These are phyloP conservation scores for Archilochus colubris DNA, from an alignment of 2,113 vertebrate species.

Conservation along the genomic window DNA sequence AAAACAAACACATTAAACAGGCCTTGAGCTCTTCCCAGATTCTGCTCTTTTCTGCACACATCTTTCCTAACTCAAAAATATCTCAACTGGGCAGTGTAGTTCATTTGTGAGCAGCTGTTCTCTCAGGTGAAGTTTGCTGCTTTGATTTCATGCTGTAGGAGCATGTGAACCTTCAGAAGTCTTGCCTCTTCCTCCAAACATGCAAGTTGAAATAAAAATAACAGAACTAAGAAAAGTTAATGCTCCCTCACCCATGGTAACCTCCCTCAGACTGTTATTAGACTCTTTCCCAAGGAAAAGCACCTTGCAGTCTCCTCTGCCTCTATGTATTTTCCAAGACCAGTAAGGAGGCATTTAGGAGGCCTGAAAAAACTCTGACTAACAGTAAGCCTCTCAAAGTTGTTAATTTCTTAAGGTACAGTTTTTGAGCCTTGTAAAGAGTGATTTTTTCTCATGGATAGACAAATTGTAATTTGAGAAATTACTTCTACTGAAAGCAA, in stretches of 20 bases:
- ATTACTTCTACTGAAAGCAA: background rate
- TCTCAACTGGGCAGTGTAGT: background rate
- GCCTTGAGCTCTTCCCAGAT: background rate
- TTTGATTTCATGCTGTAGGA: background rate
- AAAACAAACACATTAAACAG: background rate
- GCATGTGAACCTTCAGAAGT: background rate
- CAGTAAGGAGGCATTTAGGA: background rate
- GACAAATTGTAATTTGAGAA: background rate
- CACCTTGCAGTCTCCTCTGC: background rate
- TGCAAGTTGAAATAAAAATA: background rate
- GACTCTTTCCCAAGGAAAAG: background rate
- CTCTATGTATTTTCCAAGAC: background rate
- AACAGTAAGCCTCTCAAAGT: background rate
- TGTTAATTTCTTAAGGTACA: background rate
- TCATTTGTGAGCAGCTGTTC: background rate
- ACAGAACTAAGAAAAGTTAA: background rate
- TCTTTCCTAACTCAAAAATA: background rate
- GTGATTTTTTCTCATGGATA: background rate
- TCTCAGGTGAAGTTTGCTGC: background rate
- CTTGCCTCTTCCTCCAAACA: background rate
- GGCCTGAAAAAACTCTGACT: background rate
- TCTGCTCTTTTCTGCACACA: slow-evolving; percentile 11
- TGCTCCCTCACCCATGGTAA: background rate
- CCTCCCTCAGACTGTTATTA: background rate
- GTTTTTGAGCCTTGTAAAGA: background rate